Evolutionary conservation across 2,888 invertebrate genomes (phyloP).

Genomic region (Hemicrepidius hirtus): DNA sequence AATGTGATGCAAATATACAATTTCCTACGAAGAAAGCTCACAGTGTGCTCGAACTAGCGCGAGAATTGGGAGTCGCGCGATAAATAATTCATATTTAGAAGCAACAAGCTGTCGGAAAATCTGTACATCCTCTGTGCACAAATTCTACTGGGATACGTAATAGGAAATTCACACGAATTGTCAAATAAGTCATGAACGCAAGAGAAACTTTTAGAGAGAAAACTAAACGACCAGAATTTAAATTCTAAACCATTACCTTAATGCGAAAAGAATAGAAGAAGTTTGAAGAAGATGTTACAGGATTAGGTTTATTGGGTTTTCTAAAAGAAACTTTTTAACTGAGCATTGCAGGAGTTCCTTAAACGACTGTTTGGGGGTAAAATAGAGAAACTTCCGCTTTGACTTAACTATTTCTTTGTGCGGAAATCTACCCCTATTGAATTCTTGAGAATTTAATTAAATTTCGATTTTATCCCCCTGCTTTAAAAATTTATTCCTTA

Average conservation of each 20-base stretch:
- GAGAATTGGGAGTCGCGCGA: slow-evolving; percentile 35
- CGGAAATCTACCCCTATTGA: no score
- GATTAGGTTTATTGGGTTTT: slow-evolving; percentile 47
- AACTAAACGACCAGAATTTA: slow-evolving; percentile 43
- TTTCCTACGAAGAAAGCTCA: slow-evolving; percentile 38
- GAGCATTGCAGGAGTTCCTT: slow-evolving; percentile 23
- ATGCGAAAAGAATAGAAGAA: slow-evolving; percentile 39
- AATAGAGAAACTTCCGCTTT: slow-evolving; percentile 19
- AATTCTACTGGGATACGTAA: neutral
- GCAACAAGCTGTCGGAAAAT: slow-evolving; percentile 46
- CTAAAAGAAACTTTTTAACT: slow-evolving; percentile 43
- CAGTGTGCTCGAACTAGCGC: slow-evolving; percentile 29
- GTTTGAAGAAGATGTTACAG: slow-evolving; percentile 32
- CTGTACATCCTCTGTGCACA: slow-evolving; percentile 28
- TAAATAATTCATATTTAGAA: slow-evolving; percentile 48
- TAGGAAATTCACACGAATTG: neutral
- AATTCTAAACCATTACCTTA: slow-evolving; percentile 44
- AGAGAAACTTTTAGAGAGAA: slow-evolving; percentile 24
- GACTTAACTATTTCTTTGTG: slow-evolving; percentile 9
- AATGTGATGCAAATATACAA: slow-evolving; percentile 45
- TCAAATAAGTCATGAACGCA: slow-evolving; percentile 6
- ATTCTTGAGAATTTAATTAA: slow-evolving; percentile 2
- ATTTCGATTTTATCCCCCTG: no score
- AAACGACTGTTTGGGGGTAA: slow-evolving; percentile 30
- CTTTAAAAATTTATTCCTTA: no score